phyloP scores from a whole-genome alignment of 1,140 invertebrate species.

The Linepithema humile region DNA sequence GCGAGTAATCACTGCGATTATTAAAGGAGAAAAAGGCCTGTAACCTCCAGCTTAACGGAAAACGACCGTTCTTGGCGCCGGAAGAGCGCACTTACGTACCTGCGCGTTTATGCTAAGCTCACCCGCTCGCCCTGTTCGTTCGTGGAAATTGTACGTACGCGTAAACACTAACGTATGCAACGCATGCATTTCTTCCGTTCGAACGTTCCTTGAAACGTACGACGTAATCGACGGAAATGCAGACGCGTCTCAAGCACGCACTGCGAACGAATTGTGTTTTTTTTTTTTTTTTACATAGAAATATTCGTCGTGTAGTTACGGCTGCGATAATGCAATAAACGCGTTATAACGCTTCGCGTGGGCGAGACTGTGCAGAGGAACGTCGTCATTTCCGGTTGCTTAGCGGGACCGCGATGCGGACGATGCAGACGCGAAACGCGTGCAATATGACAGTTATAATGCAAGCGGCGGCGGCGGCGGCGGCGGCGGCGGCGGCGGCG shows the following conservation, averaged over 20 bases:
- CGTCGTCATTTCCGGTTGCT: constrained; percentile 54
- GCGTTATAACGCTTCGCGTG: not conserved
- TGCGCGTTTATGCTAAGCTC: not conserved
- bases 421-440: constrained; percentile 56
- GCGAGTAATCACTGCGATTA: constrained; percentile 52
- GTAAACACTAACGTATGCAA: not conserved
- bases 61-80: constrained; percentile 14
- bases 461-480: not conserved
- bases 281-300: too few relatives aligned
- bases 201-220: constrained; percentile 14
- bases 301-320: not conserved
- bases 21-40: not conserved
- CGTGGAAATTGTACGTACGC: not conserved
- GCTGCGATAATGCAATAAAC: not conserved
- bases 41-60: constrained; percentile 56
- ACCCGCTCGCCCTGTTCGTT: not conserved
- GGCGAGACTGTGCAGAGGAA: not conserved
- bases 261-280: too few relatives aligned
- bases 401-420: constrained; percentile 62
- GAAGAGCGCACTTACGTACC: constrained; percentile 41
- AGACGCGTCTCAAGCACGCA: not conserved
- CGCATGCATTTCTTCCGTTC: not conserved
- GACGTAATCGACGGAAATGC: constrained; percentile 4
- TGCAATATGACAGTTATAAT: constrained; percentile 68
- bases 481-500: too few relatives aligned